Percentiles rank a stretch among this genome's conserved stretches.
Conservation (phyloP, 1,140 invertebrate species). For the Zeugodacus cucurbitae region DNA sequence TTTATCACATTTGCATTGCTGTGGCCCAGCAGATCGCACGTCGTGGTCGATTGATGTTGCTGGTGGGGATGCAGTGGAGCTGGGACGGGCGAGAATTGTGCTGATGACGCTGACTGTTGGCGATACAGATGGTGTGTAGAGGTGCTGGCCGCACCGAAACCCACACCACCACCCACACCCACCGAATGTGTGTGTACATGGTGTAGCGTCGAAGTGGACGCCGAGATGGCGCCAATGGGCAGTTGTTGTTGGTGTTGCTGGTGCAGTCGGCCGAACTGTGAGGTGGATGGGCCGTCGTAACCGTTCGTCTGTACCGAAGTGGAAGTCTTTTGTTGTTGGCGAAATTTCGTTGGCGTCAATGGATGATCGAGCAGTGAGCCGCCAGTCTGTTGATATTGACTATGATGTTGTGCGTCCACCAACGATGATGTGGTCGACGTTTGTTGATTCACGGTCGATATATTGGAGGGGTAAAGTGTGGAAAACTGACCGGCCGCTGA, state of each 20-base stretch:
- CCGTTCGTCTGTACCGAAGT: constrained; percentile 58
- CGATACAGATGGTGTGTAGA: constrained; percentile 51
- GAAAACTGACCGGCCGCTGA: constrained; percentile 59
- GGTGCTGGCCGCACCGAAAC: constrained; percentile 36
- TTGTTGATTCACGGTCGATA: constrained; percentile 64
- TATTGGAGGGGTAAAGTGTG: constrained; percentile 61
- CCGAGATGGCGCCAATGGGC: constrained; percentile 45
- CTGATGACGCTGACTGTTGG: constrained; percentile 63
- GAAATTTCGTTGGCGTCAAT: constrained; percentile 63
- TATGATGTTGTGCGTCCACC: constrained; percentile 63
- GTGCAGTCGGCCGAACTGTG: constrained; percentile 39
- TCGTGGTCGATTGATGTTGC: constrained; percentile 62
- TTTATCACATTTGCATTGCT: constrained; percentile 65
- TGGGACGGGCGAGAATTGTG: constrained; percentile 61
- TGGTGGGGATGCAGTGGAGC: constrained; percentile 59
- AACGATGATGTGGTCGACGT: constrained; percentile 64
- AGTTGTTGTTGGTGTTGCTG: constrained; percentile 40
- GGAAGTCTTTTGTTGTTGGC: constrained; percentile 59
- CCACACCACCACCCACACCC: not conserved
- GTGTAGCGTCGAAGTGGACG: constrained; percentile 52
- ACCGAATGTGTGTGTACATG: constrained; percentile 45
- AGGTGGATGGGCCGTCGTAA: constrained; percentile 44
- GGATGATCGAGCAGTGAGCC: constrained; percentile 63
- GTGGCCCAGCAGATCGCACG: constrained; percentile 58
- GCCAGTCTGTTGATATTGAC: constrained; percentile 64